Conservation (phyloP, 2,888 invertebrate genomes). For the Aspidiotus rigidus region DNA sequence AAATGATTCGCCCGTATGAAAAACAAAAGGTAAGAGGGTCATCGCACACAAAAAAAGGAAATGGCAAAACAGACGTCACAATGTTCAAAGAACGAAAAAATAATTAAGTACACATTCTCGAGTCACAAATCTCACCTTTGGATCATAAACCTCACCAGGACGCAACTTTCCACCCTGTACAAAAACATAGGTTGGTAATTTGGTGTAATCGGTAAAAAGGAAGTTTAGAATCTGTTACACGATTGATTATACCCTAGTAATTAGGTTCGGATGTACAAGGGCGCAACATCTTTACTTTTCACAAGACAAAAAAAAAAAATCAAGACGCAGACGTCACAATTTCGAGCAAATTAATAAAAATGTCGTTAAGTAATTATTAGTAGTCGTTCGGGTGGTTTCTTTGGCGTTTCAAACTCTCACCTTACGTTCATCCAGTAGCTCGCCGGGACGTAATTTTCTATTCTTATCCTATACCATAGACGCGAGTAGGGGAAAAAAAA, state of each 20-base stretch:
- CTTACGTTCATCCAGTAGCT: constrained; percentile 88
- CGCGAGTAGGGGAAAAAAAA: neutral
- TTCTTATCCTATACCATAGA: constrained; percentile 58
- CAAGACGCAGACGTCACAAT: constrained; percentile 37
- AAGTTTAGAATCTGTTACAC: neutral
- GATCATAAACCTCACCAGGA: constrained; percentile 66
- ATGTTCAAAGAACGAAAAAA: constrained; percentile 20
- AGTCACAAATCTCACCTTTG: constrained; percentile 58
- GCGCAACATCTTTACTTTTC: constrained; percentile 18
- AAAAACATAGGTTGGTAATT: constrained; percentile 42
- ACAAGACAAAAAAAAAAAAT: constrained; percentile 22
- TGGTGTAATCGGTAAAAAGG: constrained; percentile 36
- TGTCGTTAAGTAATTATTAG: constrained; percentile 9
- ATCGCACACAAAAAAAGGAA: constrained; percentile 35
- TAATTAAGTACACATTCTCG: constrained; percentile 29
- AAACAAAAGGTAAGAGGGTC: neutral
- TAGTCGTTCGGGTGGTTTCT: constrained; percentile 3
- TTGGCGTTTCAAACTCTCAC: constrained; percentile 49
- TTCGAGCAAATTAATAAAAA: constrained; percentile 15
- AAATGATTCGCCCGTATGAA: too few species aligned
- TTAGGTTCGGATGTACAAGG: constrained; percentile 16
- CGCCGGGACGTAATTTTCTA: constrained; percentile 88
- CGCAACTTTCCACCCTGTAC: constrained; percentile 64
- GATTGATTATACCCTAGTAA: constrained; percentile 9
- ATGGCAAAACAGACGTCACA: constrained; percentile 36